Conservation (phyloP, 2,113 vertebrate species). For the Microcebus griseorufus region DNA sequence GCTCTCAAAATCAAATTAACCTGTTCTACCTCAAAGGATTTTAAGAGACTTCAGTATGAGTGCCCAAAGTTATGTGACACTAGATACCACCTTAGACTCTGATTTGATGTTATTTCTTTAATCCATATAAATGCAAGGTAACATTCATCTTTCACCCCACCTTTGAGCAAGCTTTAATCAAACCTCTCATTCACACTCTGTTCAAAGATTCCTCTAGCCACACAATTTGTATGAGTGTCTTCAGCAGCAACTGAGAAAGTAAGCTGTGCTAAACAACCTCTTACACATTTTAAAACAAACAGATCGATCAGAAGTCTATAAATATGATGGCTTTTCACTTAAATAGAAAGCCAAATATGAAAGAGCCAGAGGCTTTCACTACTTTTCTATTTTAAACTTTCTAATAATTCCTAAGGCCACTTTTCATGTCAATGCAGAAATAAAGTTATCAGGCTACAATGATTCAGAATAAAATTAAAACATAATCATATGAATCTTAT, state of each 20-base stretch:
- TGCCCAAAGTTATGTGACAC: neutral
- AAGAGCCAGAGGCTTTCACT: neutral
- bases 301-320: neutral
- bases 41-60: neutral
- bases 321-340: neutral
- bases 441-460: neutral
- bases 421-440: conserved; percentile 22
- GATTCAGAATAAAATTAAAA: conserved; percentile 33
- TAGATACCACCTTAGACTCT: neutral
- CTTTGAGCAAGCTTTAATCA: neutral
- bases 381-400: conserved; percentile 12
- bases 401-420: neutral
- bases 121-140: neutral
- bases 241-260: neutral
- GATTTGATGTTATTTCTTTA: conserved; percentile 4
- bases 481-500: neutral
- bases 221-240: neutral
- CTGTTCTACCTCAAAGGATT: conserved; percentile 20
- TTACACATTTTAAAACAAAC: neutral
- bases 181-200: neutral
- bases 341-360: neutral
- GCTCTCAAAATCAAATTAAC: conserved; percentile 46
- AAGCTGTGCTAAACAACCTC: neutral
- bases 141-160: neutral
- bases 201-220: neutral